phyloP scores from a whole-genome alignment of 64 coral and sea anemone genomes.

The Pachyseris speciosa region DNA sequence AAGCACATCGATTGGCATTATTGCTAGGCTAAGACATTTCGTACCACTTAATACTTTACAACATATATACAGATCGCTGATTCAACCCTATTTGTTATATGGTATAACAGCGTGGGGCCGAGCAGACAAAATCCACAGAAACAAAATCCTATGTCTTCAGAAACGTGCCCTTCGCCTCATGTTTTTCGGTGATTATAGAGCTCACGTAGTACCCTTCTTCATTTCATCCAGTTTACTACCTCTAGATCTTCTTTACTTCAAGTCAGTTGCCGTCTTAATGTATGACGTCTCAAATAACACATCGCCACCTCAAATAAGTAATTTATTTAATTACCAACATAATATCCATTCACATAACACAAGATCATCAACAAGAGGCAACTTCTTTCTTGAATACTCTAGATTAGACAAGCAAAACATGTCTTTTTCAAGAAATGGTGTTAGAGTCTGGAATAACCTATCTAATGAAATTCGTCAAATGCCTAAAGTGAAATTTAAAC shows the following conservation, averaged over 20 bases:
- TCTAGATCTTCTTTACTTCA: background rate
- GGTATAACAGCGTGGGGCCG: background rate
- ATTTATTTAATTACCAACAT: background rate
- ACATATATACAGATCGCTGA: conserved; percentile 4
- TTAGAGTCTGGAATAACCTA: too few species aligned
- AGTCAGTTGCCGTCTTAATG: background rate
- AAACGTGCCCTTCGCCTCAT: conserved; percentile 80
- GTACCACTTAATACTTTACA: too few species aligned
- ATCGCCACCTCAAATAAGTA: background rate
- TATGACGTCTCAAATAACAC: background rate
- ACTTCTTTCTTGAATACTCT: background rate
- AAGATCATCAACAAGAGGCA: background rate
- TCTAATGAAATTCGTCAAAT: too few species aligned
- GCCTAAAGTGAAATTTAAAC: too few species aligned
- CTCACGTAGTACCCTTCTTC: conserved; percentile 41
- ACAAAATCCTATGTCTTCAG: conserved; percentile 75
- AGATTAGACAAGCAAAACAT: background rate
- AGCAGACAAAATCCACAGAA: conserved; percentile 44
- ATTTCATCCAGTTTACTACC: background rate
- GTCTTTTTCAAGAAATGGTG: background rate
- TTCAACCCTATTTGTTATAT: background rate
- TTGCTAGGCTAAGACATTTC: too few species aligned
- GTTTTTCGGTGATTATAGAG: conserved; percentile 64
- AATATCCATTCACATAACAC: background rate
- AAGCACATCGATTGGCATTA: too few species aligned